phyloP scores from a whole-genome alignment of 2,113 vertebrate species.

The Halichoeres trimaculatus region DNA sequence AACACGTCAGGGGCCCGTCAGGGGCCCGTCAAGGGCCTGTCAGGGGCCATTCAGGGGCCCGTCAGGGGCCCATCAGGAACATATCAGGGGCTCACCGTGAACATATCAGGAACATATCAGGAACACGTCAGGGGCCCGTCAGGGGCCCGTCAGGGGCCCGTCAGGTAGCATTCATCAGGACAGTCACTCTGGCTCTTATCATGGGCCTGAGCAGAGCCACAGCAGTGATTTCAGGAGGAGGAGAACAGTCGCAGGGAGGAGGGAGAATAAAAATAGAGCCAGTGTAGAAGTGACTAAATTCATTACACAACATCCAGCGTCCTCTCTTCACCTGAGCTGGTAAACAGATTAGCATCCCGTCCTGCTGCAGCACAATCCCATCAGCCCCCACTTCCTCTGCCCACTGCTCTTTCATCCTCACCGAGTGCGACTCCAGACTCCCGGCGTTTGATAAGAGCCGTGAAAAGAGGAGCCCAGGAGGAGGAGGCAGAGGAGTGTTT shows the following conservation, averaged over 20 bases:
- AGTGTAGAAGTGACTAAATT: neutral
- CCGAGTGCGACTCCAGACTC: neutral
- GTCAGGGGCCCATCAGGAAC: too few relatives aligned
- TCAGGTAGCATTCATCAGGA: neutral
- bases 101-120: too few relatives aligned
- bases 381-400: constrained; percentile 18
- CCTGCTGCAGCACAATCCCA: constrained; percentile 28
- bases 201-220: neutral
- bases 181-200: neutral
- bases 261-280: neutral
- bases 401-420: constrained; percentile 14
- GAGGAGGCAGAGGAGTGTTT: neutral
- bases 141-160: too few relatives aligned
- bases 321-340: constrained; percentile 46
- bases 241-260: neutral
- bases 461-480: neutral
- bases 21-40: too few relatives aligned
- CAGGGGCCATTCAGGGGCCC: too few relatives aligned
- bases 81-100: too few relatives aligned
- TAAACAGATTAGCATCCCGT: constrained; percentile 41
- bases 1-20: too few relatives aligned
- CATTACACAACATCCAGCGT: constrained; percentile 5
- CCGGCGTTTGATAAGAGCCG: neutral
- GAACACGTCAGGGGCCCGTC: too few relatives aligned
- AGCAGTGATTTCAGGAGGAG: neutral